These are phyloP conservation scores for Formica aserva DNA, from an alignment of 2,888 invertebrate species.

Conservation along the genomic window DNA sequence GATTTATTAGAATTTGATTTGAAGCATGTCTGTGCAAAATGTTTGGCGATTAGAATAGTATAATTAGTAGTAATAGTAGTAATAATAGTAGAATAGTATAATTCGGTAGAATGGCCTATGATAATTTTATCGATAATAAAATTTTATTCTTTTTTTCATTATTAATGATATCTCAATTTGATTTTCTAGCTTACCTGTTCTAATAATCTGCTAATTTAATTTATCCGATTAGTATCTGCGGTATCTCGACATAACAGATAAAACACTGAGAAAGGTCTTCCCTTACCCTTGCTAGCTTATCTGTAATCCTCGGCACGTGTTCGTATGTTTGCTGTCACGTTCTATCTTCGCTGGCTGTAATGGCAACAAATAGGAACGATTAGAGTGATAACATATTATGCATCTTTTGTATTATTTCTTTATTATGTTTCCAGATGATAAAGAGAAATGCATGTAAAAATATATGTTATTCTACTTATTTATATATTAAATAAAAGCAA, in stretches of 20 bases:
- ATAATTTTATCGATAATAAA: background rate
- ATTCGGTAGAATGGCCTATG: background rate
- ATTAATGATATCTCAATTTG: background rate
- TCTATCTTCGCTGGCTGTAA: constrained; percentile 40
- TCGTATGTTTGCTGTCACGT: constrained; percentile 38
- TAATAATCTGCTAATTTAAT: constrained; percentile 28
- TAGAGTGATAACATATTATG: constrained; percentile 55
- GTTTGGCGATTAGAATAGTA: background rate
- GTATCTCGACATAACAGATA: constrained; percentile 20
- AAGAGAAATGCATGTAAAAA: background rate
- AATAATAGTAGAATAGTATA: too few relatives aligned
- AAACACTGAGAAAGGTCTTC: constrained; percentile 9
- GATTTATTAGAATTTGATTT: background rate
- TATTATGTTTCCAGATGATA: background rate
- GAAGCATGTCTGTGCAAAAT: background rate
- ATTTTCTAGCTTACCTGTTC: constrained; percentile 14
- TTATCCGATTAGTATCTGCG: background rate
- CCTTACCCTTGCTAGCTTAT: constrained; percentile 40
- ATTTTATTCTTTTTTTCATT: background rate
- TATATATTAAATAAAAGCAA: background rate
- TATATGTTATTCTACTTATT: background rate
- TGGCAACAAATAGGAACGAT: constrained; percentile 60
- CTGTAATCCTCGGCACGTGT: constrained; percentile 62
- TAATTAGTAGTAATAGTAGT: too few relatives aligned
- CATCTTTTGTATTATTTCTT: constrained; percentile 22